These are phyloP conservation scores for Streblospio benedicti DNA, from an alignment of 1,140 invertebrate species.

Conservation along the genomic window DNA sequence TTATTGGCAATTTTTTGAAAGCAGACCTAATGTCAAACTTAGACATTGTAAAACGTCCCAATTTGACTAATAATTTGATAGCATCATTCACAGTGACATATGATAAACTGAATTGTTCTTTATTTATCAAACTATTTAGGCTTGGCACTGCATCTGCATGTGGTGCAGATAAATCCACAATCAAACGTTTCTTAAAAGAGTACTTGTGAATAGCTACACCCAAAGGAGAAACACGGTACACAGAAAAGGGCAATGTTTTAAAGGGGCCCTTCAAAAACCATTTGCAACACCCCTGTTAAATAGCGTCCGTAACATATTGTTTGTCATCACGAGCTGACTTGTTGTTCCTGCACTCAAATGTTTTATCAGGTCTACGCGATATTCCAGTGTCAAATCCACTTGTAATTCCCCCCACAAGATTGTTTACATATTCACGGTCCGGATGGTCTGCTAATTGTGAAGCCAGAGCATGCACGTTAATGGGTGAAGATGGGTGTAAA, in stretches of 20 bases:
- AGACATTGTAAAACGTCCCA: too few species aligned
- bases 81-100: too few species aligned
- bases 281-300: not conserved
- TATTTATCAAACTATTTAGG: too few species aligned
- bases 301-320: not conserved
- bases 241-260: not conserved
- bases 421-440: not conserved
- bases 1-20: too few species aligned
- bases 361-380: not conserved
- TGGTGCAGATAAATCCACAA: constrained; percentile 2
- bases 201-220: not conserved
- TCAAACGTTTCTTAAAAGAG: not conserved
- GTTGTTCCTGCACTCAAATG: not conserved
- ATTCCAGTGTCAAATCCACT: not conserved
- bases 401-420: not conserved
- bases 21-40: too few species aligned
- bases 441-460: not conserved
- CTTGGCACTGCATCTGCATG: too few species aligned
- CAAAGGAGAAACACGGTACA: not conserved
- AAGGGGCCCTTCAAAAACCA: not conserved
- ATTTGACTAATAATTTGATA: too few species aligned
- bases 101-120: too few species aligned
- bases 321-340: not conserved
- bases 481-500: too few species aligned
- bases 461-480: not conserved